Conservation (phyloP, 1,140 invertebrate genomes). For the Drosophila erecta region DNA sequence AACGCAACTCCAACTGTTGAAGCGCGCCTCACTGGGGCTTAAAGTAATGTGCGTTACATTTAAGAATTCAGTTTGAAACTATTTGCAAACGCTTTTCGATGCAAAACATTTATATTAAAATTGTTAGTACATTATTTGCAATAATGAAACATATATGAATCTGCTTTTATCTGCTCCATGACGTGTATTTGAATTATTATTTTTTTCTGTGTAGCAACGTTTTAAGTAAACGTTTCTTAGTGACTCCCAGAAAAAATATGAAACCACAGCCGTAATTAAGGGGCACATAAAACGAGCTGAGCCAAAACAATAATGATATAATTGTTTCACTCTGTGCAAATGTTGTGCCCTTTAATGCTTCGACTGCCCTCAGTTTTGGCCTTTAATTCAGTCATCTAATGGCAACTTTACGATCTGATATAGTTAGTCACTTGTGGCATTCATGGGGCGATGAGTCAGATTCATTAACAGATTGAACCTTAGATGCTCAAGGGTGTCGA, state of each 20-base stretch:
- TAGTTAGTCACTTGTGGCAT: slow-evolving; percentile 26
- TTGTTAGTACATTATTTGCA: no score
- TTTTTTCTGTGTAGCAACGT: background rate
- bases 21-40: slow-evolving; percentile 28
- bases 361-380: slow-evolving; percentile 14
- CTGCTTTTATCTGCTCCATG: no score
- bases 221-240: slow-evolving; percentile 3
- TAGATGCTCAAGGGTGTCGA: slow-evolving; percentile 9
- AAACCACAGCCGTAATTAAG: slow-evolving; percentile 7
- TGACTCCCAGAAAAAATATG: slow-evolving; percentile 6
- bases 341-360: slow-evolving; percentile 50
- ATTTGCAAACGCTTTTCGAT: no score
- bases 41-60: no score
- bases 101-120: no score
- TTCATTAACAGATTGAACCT: slow-evolving; percentile 7
- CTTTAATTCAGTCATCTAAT: slow-evolving; percentile 24
- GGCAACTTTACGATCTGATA: slow-evolving; percentile 20
- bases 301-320: slow-evolving; percentile 32
- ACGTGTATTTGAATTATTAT: background rate
- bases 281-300: slow-evolving; percentile 6
- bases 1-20: slow-evolving; percentile 49
- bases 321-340: slow-evolving; percentile 38
- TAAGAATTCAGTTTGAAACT: no score
- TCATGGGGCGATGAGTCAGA: slow-evolving; percentile 31
- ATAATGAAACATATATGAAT: no score